Evolutionary conservation across 2,113 vertebrate genomes (phyloP).

Genomic region (Shinisaurus crocodilurus): DNA sequence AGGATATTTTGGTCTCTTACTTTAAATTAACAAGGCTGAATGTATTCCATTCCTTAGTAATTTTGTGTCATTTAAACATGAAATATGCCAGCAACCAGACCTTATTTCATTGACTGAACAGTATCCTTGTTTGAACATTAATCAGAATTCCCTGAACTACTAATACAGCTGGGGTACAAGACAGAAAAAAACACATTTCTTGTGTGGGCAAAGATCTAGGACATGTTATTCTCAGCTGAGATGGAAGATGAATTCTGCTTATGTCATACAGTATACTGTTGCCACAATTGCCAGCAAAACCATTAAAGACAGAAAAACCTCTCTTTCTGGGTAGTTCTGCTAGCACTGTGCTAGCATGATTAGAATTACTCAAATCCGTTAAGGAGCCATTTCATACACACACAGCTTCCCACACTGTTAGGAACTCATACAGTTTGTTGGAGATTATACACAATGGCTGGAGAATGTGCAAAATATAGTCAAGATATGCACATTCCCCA

Average conservation of each 20-base stretch:
- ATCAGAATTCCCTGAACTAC: not conserved
- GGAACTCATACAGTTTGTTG: not conserved
- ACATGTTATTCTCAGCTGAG: not conserved
- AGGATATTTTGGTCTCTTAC: not conserved
- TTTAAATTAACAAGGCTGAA: slow-evolving; percentile 2
- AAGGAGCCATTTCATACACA: not conserved
- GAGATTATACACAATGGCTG: no score
- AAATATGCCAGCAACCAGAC: not conserved
- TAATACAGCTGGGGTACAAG: not conserved
- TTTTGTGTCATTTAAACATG: slow-evolving; percentile 1
- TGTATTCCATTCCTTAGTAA: not conserved
- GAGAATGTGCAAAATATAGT: no score
- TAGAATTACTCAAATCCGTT: not conserved
- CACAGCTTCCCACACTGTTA: not conserved
- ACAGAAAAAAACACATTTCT: not conserved
- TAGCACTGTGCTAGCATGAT: not conserved
- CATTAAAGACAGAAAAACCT: not conserved
- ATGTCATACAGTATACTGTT: not conserved
- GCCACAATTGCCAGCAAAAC: not conserved
- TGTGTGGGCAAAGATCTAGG: not conserved
- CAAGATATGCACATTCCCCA: no score
- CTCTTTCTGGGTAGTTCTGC: not conserved
- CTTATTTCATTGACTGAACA: slow-evolving; percentile 14
- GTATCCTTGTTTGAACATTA: not conserved
- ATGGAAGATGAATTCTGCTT: not conserved